phyloP scores from a whole-genome alignment of 2,113 vertebrate genomes.

The Anarrhichthys ocellatus region DNA sequence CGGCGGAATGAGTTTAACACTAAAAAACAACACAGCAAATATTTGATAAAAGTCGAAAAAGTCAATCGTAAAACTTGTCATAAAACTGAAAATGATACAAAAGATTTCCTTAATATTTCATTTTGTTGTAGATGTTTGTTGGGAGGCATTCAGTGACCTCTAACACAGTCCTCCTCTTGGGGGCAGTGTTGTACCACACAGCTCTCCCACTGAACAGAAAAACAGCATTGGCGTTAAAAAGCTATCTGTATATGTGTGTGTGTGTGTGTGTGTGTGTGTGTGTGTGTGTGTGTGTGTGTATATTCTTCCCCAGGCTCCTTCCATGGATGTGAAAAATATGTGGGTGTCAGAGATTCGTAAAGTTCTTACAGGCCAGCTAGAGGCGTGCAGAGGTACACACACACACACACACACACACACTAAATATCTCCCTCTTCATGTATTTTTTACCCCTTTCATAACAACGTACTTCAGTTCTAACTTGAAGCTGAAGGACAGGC shows the following conservation, averaged over 20 bases:
- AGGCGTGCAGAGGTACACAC: constrained; percentile 89
- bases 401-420: constrained; percentile 16
- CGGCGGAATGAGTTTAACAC: too few species aligned
- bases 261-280: constrained; percentile 40
- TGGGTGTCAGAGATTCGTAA: constrained; percentile 97
- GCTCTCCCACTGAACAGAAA: neutral
- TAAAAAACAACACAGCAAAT: neutral
- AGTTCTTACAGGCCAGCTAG: constrained; percentile 91
- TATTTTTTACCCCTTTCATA: neutral
- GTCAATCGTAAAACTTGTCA: neutral
- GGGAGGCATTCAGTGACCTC: neutral
- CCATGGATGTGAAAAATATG: constrained; percentile 92
- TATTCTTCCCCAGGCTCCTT: constrained; percentile 87
- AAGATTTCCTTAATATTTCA: neutral
- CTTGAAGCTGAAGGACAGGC: neutral
- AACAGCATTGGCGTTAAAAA: constrained; percentile 4
- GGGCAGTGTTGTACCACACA: constrained; percentile 70
- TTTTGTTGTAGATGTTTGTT: neutral
- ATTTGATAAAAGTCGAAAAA: neutral
- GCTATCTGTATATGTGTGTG: constrained; percentile 25
- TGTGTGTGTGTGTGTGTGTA: constrained; percentile 14
- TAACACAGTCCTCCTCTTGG: constrained; percentile 49
- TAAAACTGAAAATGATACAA: neutral
- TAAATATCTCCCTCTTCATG: neutral
- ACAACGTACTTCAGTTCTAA: neutral